phyloP scores from a whole-genome alignment of 2,797 vertebrate species.

The Furcifer pardalis region DNA sequence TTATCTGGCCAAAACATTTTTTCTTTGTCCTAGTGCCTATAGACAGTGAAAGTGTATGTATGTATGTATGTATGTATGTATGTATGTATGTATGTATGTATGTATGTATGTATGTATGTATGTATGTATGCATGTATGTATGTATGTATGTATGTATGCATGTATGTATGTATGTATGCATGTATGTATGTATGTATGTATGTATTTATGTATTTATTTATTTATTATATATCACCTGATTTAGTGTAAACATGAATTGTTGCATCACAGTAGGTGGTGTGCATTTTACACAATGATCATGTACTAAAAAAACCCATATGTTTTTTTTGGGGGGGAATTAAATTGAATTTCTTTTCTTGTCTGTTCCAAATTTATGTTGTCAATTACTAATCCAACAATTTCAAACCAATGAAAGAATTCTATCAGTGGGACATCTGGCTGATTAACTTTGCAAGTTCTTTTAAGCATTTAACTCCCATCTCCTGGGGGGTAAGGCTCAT shows the following conservation, averaged over 20 bases:
- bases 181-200: no score
- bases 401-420: neutral
- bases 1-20: slow-evolving; percentile 5
- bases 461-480: neutral
- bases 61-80: no score
- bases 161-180: no score
- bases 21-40: neutral
- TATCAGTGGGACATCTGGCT: neutral
- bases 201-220: no score
- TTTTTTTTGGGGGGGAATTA: neutral
- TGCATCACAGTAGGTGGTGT: neutral
- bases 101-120: no score
- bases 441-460: neutral
- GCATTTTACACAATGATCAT: neutral
- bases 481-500: neutral
- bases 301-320: neutral
- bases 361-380: neutral
- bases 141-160: no score
- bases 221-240: no score
- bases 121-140: no score
- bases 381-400: neutral
- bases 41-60: neutral
- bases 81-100: no score
- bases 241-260: no score
- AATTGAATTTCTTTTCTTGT: neutral